Evolutionary conservation across 2,113 vertebrate genomes (phyloP), one percentile per base, ranked within the genome.

Genomic region (Cariama cristata): DNA sequence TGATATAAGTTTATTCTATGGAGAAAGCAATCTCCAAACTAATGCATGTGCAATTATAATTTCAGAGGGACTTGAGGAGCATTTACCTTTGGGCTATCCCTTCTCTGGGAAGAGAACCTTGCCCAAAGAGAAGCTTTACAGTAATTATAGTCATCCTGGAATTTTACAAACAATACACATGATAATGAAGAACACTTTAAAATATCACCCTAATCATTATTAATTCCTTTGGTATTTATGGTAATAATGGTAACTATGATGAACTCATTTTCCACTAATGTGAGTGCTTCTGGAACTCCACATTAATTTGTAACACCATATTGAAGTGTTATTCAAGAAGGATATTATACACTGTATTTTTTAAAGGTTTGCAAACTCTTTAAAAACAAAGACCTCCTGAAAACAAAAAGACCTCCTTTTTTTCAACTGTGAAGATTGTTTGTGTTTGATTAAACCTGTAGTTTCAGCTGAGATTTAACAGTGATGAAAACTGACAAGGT

Each of bases 151-250:
- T 88, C 42, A 93, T 62, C 58, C 19, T 92, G 50, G 71, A 93
- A 84, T 91, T 94, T 92, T 85, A 87, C 40, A 90, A 95, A 95
- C 89, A 97, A 83, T 89, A 62, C 69, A 88, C 53, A 87, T 75
- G 49, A 81, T 95, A 90, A 95, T 85, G 71, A 79, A 49, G 40
- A 94, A 47, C 1, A 1, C 14, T 92, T 92, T 76, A 88, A 97
- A 95, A 96, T 86, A 94, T 72, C 9, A 6, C 28, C 56, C 47
- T 96, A 83, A 95, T 95, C 26, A 83, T 88, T 95, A 82, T 93
- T 94, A 93, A 93, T 95, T 94, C 89, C 81, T 96, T 90, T 95
- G 79, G 47, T 94, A 96, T 95, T 96, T 97, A 92, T 96, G n/a
- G 24, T 89, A 95, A 95, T 97, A 96, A 87, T 80, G 42, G 19